Conservation (phyloP, 92 coral and sea anemone species). For the Epizoanthus illoricatus region DNA sequence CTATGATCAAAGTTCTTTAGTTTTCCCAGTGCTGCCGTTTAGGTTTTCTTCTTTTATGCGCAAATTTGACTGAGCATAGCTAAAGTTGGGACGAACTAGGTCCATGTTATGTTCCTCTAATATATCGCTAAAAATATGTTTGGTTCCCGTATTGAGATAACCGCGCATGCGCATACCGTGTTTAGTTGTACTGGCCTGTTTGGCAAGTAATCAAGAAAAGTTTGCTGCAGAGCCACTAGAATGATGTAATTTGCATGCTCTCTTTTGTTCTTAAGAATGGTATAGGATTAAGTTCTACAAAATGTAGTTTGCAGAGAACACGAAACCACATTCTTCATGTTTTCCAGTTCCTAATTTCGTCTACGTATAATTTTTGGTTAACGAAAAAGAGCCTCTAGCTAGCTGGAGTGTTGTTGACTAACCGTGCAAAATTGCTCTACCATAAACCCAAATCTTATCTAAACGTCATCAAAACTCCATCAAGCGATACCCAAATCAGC, state of each 20-base stretch:
- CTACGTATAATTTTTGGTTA: not conserved
- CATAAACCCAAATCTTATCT: slow-evolving; percentile 20
- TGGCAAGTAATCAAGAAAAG: not conserved
- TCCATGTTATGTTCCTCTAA: not conserved
- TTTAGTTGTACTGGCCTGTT: slow-evolving; percentile 27
- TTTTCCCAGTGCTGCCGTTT: too few species aligned
- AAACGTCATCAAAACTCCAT: slow-evolving; percentile 37
- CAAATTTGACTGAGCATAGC: too few species aligned
- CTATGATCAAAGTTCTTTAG: too few species aligned
- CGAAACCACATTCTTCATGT: not conserved
- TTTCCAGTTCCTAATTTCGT: not conserved
- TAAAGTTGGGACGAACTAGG: not conserved
- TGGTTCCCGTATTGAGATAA: slow-evolving; percentile 12
- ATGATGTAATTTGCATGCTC: not conserved
- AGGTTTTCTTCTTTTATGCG: too few species aligned
- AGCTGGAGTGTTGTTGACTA: not conserved
- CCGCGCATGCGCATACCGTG: not conserved
- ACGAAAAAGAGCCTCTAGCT: slow-evolving; percentile 1
- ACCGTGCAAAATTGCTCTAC: slow-evolving; percentile 29
- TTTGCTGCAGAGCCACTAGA: slow-evolving; percentile 5
- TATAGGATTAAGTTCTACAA: not conserved
- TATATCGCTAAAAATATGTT: slow-evolving; percentile 4
- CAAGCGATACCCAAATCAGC: slow-evolving; percentile 9
- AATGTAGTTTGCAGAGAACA: not conserved
- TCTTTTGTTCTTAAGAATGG: slow-evolving; percentile 21